Evolutionary conservation across 1,140 invertebrate species (phyloP).

Genomic region (Drosophila pseudoananassae): DNA sequence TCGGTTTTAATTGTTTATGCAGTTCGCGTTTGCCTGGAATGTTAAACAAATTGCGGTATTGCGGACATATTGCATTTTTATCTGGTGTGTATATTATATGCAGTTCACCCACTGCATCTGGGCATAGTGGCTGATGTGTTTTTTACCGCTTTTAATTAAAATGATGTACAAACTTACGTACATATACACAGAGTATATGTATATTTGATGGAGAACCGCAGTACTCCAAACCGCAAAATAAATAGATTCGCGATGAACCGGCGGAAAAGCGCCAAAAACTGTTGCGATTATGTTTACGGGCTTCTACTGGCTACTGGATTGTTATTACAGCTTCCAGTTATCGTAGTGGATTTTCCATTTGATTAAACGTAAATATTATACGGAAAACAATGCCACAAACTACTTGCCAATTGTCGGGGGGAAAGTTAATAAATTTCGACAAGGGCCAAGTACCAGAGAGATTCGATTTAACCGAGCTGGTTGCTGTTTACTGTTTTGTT

Average conservation of each 20-base stretch:
- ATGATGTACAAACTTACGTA: constrained; percentile 39
- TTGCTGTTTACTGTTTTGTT: background rate
- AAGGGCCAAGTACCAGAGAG: background rate
- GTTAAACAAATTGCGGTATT: constrained; percentile 60
- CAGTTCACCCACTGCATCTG: constrained; percentile 1
- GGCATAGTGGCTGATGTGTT: constrained; percentile 9
- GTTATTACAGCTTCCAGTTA: constrained; percentile 73
- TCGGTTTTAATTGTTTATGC: constrained; percentile 61
- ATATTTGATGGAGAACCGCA: constrained; percentile 28
- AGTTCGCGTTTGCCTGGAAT: constrained; percentile 52
- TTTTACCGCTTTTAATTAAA: constrained; percentile 69
- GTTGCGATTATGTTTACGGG: constrained; percentile 60
- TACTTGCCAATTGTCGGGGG: constrained; percentile 12
- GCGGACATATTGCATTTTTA: constrained; percentile 42
- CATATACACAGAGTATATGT: background rate
- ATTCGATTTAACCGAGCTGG: background rate
- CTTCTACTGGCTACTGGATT: constrained; percentile 9
- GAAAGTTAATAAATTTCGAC: constrained; percentile 45
- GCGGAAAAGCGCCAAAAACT: constrained; percentile 1
- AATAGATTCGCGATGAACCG: constrained; percentile 56
- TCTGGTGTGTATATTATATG: constrained; percentile 15
- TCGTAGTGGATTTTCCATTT: constrained; percentile 80
- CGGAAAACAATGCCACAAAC: constrained; percentile 28
- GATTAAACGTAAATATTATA: constrained; percentile 83
- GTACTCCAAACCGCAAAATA: constrained; percentile 65